Evolutionary conservation across 1,140 invertebrate genomes (phyloP), one percentile per base, ranked within the genome.

Genomic region (Rhagoletis pomonella): DNA sequence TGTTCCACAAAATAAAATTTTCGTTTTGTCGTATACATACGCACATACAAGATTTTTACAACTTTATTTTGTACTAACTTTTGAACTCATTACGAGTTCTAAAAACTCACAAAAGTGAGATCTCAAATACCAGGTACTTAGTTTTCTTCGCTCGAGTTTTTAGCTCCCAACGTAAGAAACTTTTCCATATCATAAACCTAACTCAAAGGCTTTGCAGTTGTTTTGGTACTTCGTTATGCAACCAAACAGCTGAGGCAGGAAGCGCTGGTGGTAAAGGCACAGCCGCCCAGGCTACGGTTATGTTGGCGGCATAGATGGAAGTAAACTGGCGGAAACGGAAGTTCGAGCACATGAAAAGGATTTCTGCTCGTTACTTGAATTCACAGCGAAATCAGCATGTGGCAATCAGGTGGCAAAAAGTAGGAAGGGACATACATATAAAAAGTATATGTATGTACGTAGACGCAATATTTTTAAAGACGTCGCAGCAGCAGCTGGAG

Each of bases 341-440:
- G 73, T 81, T 81, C 44, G n/a, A 81, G 73, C 73, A 81, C 73
- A 81, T 55, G 47, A 81, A 81, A 81, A 55, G 73, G 73, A 81
- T 81, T 81, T 81, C 73, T 81, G 73, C 73, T 81, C 73, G 73
- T 81, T 81, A 81, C 73, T 29, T 42, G 47, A 81, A 81, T 81
- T 81, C 73, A 19, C 73, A 19, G 19, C 73, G 73, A 81, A 81
- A 55, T 81, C 73, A 81, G 73, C n/a, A 81, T 55, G 47, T 81
- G 47, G 47, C 60, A 62, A 62, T 62, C 60, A 62, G 60, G 7
- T 62, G 4, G 17, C 12, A 62, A 4, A n/a, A 62, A 55, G 60
- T n/a, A 62, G 6, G 12, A 14, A 14, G 10, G 60, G 3, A 62
- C 12, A 62, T n/a, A 62, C n/a, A n/a, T n/a, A n/a, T n/a, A n/a